A percentile compares a stretch with the other conserved stretches of the same genome.
Evolutionary conservation across 2,113 vertebrate genomes (phyloP).

Genomic region (Leiothrix lutea): DNA sequence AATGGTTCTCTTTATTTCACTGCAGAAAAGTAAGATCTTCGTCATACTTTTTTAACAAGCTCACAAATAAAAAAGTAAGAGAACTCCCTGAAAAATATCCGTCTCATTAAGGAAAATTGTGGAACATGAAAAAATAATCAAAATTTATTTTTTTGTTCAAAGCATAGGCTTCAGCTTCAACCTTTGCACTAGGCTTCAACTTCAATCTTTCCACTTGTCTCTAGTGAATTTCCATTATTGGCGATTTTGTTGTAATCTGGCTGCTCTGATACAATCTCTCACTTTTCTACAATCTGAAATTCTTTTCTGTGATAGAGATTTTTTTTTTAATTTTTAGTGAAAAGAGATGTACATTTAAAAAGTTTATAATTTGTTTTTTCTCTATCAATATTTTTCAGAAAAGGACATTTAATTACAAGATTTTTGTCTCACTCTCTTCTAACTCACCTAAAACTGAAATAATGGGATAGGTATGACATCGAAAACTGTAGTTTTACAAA

Average conservation of each 20-base stretch:
- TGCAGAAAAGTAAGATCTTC: neutral
- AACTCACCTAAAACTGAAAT: neutral
- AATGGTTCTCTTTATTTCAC: neutral
- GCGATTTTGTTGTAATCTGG: neutral
- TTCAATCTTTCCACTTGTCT: neutral
- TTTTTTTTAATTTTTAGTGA: neutral
- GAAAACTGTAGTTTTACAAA: neutral
- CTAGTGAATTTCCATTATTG: neutral
- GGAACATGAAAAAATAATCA: neutral
- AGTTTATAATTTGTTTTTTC: neutral
- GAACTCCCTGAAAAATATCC: neutral
- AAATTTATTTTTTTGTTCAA: neutral
- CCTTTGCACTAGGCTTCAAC: neutral
- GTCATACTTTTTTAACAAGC: neutral
- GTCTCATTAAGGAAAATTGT: neutral
- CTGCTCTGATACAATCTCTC: neutral
- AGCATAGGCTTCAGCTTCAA: neutral
- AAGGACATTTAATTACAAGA: neutral
- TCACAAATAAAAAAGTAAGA: neutral
- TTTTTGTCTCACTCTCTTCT: neutral
- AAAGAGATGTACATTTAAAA: neutral
- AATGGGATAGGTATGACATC: neutral
- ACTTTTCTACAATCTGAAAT: neutral
- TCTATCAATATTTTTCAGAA: neutral
- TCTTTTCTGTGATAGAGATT: neutral